Evolutionary conservation across 2,888 invertebrate species (phyloP), one percentile per base, ranked within the genome.

Genomic region (Microctonus aethiopoides): DNA sequence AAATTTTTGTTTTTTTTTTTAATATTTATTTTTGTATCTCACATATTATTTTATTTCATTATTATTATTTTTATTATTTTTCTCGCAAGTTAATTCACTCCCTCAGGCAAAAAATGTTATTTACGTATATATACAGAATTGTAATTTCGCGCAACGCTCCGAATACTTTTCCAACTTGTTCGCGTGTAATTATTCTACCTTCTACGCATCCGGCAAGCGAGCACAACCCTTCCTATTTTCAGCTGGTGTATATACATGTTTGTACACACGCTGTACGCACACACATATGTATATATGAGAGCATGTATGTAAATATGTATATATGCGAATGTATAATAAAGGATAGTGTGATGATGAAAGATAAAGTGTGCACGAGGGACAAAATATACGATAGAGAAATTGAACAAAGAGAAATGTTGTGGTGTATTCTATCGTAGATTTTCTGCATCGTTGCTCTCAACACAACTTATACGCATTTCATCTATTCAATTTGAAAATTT

Each of bases 141-240:
- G 67, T 41, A 65, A 65, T 73, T 73, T 64, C 46, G 39, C 64
- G 62, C 54, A 39, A 62, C 39, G 22, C 57, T 57, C 22, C 54
- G 54, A 64, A 72, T 65, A 72, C 65, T 68, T 68, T 70, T 68
- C 51, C 64, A 67, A 60, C 56, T 70, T 59, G 62, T 59, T 67
- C 65, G 41, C 65, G 67, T 70, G 64, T 70, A 70, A 70, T 72
- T 72, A 67, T 70, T 70, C 68, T 67, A 59, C 60, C 60, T 56
- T 22, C 34, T 51, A 64, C 72, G 51, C 54, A 41, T 61, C 52
- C 67, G 60, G 61, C 51, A 63, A 63, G 63, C 22, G 52, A 52
- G 32, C 63, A 24, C 52, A 51, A 63, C 51, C 26, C 63, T 26
- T 34, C 22, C 52, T 52, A 34, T 52, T 52, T 24, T 24, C 52